Percentiles rank a stretch among this genome's conserved stretches.
Conservation (phyloP, 2,888 invertebrate genomes). For the Xestia sexstrigata region DNA sequence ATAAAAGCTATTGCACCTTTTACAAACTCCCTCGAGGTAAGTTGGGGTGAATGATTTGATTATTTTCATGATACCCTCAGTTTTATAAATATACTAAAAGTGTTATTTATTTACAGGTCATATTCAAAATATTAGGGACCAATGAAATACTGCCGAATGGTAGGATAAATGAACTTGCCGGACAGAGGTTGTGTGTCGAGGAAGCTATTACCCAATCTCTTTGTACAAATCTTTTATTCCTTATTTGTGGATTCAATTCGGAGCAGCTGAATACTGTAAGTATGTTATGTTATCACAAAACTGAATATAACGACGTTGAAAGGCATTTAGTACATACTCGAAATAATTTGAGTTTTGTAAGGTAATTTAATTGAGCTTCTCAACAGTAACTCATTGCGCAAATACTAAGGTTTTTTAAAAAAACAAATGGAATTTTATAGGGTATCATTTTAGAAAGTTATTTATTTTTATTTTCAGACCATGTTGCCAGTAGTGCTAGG, state of each 20-base stretch:
- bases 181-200: slow-evolving; percentile 86
- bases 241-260: slow-evolving; percentile 90
- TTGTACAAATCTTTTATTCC: slow-evolving; percentile 91
- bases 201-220: slow-evolving; percentile 87
- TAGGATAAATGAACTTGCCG: slow-evolving; percentile 86
- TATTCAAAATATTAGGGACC: slow-evolving; percentile 82
- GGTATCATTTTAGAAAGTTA: not conserved
- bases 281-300: slow-evolving; percentile 3
- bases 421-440: not conserved
- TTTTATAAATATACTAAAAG: not conserved
- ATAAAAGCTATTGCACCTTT: slow-evolving; percentile 86
- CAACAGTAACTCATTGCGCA: not conserved
- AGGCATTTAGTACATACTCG: not conserved
- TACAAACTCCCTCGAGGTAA: slow-evolving; percentile 88
- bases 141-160: slow-evolving; percentile 91
- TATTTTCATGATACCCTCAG: not conserved
- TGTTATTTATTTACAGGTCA: slow-evolving; percentile 72
- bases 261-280: slow-evolving; percentile 89
- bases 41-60: slow-evolving; percentile 49
- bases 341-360: not conserved
- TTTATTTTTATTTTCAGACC: slow-evolving; percentile 76
- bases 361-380: not conserved
- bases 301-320: not conserved
- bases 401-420: too few relatives aligned
- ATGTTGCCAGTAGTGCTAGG: slow-evolving; percentile 88